Evolutionary conservation across 37 sponge, comb jelly and placozoan genomes (phyloP), one percentile per base, ranked within the genome.

Genomic region (Beroe forskalii): DNA sequence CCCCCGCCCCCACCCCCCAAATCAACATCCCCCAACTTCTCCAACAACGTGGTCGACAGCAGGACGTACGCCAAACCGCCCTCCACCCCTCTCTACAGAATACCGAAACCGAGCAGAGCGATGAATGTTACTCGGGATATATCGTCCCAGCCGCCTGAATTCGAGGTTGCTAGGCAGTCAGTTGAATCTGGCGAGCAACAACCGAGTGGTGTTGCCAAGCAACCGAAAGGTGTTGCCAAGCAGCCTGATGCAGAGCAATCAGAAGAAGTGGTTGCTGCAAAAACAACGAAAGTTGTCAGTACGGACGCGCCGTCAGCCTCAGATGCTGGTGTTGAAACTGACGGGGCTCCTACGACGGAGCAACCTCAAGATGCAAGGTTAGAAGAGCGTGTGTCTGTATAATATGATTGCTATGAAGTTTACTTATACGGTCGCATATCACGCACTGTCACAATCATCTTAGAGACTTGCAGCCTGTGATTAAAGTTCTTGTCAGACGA

Each of bases 61-160:
- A 31, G 72, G 72, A 69, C 72, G 28, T 69, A 69, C 19, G 72
- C 72, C 32, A 69, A 69, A 69, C 72, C 72, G 6, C 72, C 72
- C 19, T 69, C 72, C 27, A 69, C 72, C 1, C 72, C 72, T 17
- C 72, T 69, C 2, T 69, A 35, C 32, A 27, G 72, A 12, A 69
- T 69, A 14, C 72, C 72, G 0, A 69, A 69, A 69, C 33, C 72
- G 33, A 69, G 32, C 39, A 2, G 38, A 4, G 6, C 55, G 55
- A 17, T 48, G 12, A 48, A 48, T 12, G 55, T 12, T 17, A 48
- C 55, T 12, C 55, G 55, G 55, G 55, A 48, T 48, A n/a, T n/a
- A n/a, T 17, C 55, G 55, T 12, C 55, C 6, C 55, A 48, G 55
- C 55, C 12, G 55, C 6, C 12, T 17, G 6, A 6, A 48, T 6